phyloP scores from a whole-genome alignment of 2,797 vertebrate species.

The Pseudochirops cupreus region DNA sequence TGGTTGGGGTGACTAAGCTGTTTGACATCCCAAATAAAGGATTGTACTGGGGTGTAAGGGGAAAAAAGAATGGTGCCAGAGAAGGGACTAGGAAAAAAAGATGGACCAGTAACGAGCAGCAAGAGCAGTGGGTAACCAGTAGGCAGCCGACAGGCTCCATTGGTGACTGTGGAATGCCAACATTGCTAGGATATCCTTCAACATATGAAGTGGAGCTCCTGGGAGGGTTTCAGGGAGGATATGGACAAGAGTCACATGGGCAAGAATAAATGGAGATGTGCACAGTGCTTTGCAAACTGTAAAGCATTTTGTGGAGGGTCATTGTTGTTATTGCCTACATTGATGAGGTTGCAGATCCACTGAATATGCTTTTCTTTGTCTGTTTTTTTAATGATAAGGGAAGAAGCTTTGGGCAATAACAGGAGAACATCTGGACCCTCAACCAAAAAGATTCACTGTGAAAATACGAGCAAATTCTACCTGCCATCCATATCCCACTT shows the following conservation, averaged over 20 bases:
- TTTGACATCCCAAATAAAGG: not conserved
- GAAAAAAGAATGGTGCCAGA: not conserved
- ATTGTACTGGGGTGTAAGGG: not conserved
- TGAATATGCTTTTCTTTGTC: not conserved
- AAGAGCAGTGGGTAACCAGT: not conserved
- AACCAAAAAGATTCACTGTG: not conserved
- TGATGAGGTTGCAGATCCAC: not conserved
- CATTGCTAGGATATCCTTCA: not conserved
- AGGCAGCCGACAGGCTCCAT: not conserved
- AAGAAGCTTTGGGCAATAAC: not conserved
- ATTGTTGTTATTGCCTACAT: not conserved
- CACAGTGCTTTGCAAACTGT: not conserved
- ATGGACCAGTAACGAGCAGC: not conserved
- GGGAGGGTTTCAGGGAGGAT: not conserved
- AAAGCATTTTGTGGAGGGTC: not conserved
- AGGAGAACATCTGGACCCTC: not conserved
- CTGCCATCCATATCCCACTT: not conserved
- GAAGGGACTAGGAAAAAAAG: not conserved
- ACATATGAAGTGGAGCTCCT: not conserved
- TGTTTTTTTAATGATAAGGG: not conserved
- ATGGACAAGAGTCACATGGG: not conserved
- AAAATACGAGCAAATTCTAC: not conserved
- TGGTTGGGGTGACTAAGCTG: not conserved
- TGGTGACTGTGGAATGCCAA: not conserved
- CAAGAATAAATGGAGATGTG: not conserved